phyloP scores from a whole-genome alignment of 2,888 invertebrate species.

The Dolomedes plantarius region DNA sequence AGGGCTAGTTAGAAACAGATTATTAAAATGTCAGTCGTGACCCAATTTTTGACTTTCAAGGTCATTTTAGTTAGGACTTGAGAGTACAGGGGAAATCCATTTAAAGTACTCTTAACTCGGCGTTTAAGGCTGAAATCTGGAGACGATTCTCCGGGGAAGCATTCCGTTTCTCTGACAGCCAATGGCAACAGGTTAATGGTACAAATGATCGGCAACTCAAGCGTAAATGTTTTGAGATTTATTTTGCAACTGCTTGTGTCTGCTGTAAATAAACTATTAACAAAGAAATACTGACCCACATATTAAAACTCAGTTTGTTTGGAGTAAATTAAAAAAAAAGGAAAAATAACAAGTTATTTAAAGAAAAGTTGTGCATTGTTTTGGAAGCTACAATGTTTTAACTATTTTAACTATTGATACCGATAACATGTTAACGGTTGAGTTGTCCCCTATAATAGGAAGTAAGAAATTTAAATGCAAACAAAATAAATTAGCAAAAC shows the following conservation, averaged over 20 bases:
- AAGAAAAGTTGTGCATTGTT: too few relatives aligned
- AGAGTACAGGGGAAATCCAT: too few relatives aligned
- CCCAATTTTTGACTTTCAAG: too few relatives aligned
- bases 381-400: too few relatives aligned
- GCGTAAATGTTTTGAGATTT: neutral
- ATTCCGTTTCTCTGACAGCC: neutral
- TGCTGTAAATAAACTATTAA: neutral
- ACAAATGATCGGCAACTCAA: neutral
- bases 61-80: too few relatives aligned
- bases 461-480: neutral
- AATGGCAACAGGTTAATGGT: constrained; percentile 6
- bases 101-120: too few relatives aligned
- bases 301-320: neutral
- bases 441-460: neutral
- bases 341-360: neutral
- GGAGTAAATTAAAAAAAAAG: neutral
- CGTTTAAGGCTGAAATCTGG: too few relatives aligned
- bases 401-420: too few relatives aligned
- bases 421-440: too few relatives aligned
- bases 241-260: neutral
- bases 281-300: neutral
- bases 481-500: neutral
- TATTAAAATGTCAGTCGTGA: too few relatives aligned
- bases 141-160: neutral
- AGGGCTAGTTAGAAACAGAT: too few relatives aligned